Evolutionary conservation across 1,140 invertebrate species (phyloP), one percentile per base, ranked within the genome.

Genomic region (Olivierus martensii): DNA sequence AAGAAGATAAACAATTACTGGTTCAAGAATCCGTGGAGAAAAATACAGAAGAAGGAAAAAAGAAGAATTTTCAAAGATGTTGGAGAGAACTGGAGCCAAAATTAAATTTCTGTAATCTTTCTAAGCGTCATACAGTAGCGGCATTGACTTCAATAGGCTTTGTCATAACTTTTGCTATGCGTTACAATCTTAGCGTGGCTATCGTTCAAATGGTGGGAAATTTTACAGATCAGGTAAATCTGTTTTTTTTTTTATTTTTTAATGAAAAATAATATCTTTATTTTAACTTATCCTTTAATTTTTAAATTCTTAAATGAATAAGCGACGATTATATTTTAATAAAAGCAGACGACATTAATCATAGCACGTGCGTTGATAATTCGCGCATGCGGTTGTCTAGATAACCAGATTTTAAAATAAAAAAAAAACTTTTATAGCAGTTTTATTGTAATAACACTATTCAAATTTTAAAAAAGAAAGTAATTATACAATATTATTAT

Each of bases 181-280:
- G 92, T 47, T 91, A 87, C 70, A 97, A 96, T 69, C 87, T 97
- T 84, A 87, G 90, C n/a, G 90, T 96, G 67, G 91, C 92, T 11
- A 90, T 95, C 65, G 76, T 94, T 39, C 77, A 80, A 59, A 79
- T 79, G 78, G 71, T 71, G 57, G 73, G 73, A 64, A 61, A 72
- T 53, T 61, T 63, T 10, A 74, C 69, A 4, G 58, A 59, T 21
- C 56, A 62, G 18, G 52, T 62, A 46, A 53, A 63, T 52, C 14
- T 47, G 36, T 51, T 43, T 47, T 36, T 21, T n/a, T 10, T 12
- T 22, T 10, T n/a, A 43, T 9, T 3, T 19, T 19, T 9, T 45
- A 14, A 3, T 43, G 7, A 15, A 18, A 41, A 41, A 18, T 1
- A 28, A 28, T 41, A 7, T 41, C 39, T 15, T 41, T 15, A 41